phyloP scores from a whole-genome alignment of 2,113 vertebrate species.

The Nyctibius bracteatus region DNA sequence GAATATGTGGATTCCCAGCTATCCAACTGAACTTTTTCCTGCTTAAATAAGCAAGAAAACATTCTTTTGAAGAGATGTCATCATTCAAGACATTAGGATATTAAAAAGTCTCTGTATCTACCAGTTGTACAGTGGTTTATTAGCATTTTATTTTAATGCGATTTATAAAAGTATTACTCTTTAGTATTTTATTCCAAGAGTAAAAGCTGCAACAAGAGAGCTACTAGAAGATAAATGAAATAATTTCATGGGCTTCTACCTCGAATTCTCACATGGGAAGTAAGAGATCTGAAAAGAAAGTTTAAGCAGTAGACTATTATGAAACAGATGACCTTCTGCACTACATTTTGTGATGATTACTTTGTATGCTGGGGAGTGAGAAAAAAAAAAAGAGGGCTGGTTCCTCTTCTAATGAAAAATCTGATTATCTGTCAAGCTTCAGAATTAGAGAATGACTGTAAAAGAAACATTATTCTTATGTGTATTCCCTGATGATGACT shows the following conservation, averaged over 20 bases:
- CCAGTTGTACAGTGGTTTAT: not conserved
- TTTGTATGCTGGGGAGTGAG: not conserved
- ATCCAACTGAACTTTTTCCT: not conserved
- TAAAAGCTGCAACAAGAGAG: not conserved
- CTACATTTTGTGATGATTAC: not conserved
- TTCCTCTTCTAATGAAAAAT: not conserved
- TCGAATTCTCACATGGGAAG: not conserved
- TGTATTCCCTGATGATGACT: rapidly evolving
- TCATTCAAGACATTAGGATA: not conserved
- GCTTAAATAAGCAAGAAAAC: not conserved
- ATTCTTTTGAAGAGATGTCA: not conserved
- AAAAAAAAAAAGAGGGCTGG: rapidly evolving
- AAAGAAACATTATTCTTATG: not conserved
- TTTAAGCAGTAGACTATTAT: not conserved
- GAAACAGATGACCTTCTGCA: not conserved
- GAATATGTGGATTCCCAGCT: not conserved
- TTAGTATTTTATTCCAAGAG: not conserved
- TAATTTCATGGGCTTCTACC: not conserved
- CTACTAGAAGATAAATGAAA: not conserved
- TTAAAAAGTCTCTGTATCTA: not conserved
- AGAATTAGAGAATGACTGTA: not conserved
- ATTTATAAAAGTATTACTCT: not conserved
- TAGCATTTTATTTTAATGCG: not conserved
- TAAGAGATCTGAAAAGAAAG: not conserved
- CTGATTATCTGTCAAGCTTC: not conserved